Conservation (phyloP, 2,888 invertebrate genomes). For the Lasioglossum marginatum region DNA sequence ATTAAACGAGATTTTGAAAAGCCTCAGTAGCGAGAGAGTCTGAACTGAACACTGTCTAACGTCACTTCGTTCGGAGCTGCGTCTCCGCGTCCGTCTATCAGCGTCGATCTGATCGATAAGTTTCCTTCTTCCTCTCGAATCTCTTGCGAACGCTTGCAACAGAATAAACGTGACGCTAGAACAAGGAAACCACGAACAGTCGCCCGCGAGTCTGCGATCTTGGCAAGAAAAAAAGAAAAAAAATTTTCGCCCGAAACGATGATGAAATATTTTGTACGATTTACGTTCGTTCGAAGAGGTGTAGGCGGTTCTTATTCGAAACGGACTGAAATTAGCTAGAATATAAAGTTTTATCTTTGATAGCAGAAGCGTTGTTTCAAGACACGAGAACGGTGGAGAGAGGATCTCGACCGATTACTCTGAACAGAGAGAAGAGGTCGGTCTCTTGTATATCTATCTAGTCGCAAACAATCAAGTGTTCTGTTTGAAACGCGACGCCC, state of each 20-base stretch:
- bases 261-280: constrained; percentile 23
- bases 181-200: neutral
- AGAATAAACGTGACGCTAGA: neutral
- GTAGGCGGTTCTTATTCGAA: constrained; percentile 14
- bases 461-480: neutral
- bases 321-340: constrained; percentile 14
- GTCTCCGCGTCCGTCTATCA: constrained; percentile 23
- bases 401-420: constrained; percentile 3
- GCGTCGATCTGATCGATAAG: neutral
- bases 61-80: neutral
- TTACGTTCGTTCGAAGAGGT: constrained; percentile 30
- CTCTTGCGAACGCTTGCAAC: constrained; percentile 6
- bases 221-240: neutral
- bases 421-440: neutral
- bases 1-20: neutral
- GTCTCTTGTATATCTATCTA: neutral
- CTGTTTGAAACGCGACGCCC: neutral
- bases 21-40: neutral
- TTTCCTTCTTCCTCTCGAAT: constrained; percentile 26
- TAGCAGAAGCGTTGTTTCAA: constrained; percentile 5
- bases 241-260: neutral
- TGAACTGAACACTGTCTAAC: neutral
- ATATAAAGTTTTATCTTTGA: constrained; percentile 19
- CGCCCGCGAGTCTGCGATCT: neutral
- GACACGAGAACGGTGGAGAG: neutral